Evolutionary conservation across 2,888 invertebrate genomes (phyloP), one percentile per base, ranked within the genome.

Genomic region (Tinea semifulvella): DNA sequence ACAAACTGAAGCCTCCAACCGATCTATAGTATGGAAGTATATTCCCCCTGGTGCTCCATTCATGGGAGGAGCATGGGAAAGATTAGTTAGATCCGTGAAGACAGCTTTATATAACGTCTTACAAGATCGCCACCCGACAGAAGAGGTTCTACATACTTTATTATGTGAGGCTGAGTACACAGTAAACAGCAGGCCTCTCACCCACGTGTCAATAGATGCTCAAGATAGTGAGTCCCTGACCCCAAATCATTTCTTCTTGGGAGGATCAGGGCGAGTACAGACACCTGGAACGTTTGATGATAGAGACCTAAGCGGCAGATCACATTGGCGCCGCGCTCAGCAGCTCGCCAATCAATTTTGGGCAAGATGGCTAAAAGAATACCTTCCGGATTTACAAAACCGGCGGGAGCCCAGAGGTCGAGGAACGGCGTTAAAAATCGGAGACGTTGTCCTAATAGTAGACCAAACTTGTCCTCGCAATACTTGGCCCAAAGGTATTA

Each of bases 241-340:
- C 1, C 39, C 45, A 1, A 45, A 45, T 10, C 45, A 38, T n/a
- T n/a, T n/a, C n/a, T n/a, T n/a, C 1, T 16, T 44, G 5, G 44
- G 44, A 5, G 18, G 31, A 13, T 18, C 42, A n/a, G n/a, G n/a
- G n/a, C n/a, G n/a, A n/a, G n/a, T n/a, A n/a, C n/a, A n/a, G n/a
- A n/a, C 5, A 8, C 22, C 22, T 7, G 22, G 22, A 5, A 22
- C 22, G 5, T 22, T 22, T 8, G 22, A 22, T 8, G 22, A 22
- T 5, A 5, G 22, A 22, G 22, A 22, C 8, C 22, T 22, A 22
- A 7, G 8, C 8, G 6, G 8, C 5, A 22, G 8, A 22, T 22
- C 22, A 7, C 22, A 22, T 8, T 22, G 22, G 22, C 22, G 22
- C 22, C 22, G 22, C 5, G 22, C 22, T 22, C 22, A 22, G 22